These are phyloP conservation scores for Torymus tubicola DNA, from an alignment of 2,888 invertebrate genomes.

Conservation along the genomic window DNA sequence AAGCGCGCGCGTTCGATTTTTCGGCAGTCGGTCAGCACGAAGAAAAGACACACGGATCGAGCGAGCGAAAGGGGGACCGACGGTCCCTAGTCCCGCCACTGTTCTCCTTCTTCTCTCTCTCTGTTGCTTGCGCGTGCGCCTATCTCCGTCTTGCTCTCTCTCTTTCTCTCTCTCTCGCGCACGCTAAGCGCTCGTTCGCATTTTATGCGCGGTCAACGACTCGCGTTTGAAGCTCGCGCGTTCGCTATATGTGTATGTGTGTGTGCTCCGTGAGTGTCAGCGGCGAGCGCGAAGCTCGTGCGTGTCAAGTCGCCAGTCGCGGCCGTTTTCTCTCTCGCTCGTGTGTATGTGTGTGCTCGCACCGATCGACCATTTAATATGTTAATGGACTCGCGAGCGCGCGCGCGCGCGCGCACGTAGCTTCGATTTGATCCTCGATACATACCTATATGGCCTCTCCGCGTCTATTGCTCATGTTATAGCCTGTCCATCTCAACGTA, in stretches of 20 bases:
- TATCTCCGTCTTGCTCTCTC: neutral
- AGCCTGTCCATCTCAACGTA: too few relatives aligned
- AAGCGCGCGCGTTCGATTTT: slow-evolving; percentile 36
- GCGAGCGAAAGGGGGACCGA: neutral
- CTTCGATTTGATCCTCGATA: slow-evolving; percentile 33
- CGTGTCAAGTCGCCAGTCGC: slow-evolving; percentile 37
- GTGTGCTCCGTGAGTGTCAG: slow-evolving; percentile 4
- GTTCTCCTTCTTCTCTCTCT: neutral
- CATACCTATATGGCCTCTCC: slow-evolving; percentile 31
- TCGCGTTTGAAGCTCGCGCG: slow-evolving; percentile 59
- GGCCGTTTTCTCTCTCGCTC: slow-evolving; percentile 37
- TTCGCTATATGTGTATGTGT: neutral
- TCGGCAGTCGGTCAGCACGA: slow-evolving; percentile 49
- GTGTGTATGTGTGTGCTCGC: neutral
- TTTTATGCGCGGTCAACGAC: slow-evolving; percentile 61
- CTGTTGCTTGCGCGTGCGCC: slow-evolving; percentile 4
- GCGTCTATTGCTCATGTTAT: too few relatives aligned
- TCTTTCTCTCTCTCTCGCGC: slow-evolving; percentile 15
- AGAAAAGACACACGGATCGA: neutral
- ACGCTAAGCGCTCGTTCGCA: slow-evolving; percentile 53
- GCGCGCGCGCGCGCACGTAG: neutral
- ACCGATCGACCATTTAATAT: slow-evolving; percentile 48
- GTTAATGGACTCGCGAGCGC: slow-evolving; percentile 42
- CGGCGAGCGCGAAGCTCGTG: slow-evolving; percentile 36
- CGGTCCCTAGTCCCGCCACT: neutral